Evolutionary conservation across 2,113 vertebrate genomes (phyloP), one percentile per base, ranked within the genome.

Genomic region (Myrmecophaga tridactyla): DNA sequence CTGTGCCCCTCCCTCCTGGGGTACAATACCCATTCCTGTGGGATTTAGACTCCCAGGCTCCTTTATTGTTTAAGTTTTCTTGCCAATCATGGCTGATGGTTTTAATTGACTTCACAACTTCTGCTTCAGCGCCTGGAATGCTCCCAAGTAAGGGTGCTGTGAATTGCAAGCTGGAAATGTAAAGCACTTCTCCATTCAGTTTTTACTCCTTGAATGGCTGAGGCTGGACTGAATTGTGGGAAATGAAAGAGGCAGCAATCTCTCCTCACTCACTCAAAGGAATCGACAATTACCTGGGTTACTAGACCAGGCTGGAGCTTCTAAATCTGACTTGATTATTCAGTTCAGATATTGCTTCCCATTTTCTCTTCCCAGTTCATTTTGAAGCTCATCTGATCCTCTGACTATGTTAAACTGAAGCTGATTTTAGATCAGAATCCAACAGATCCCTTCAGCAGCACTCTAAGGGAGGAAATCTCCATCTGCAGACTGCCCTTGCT

Each of bases 391-490:
- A 23, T 36, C 65, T 85, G 82, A 70, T 23, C 29, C 36, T 72
- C 29, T 75, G 77, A n/a, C 43, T 56, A 0, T 18, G 25, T 34
- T 67, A 56, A 72, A 70, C 15, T 89, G 39, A 53, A 51, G 43
- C 48, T 41, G 62, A 70, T 65, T 96, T 93, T 67, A 88, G 84
- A 86, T 70, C n/a, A 76, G 48, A 94, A 93, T 89, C 62, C 65
- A 90, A n/a, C 4, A 31, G 51, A 41, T 85, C 62, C 65, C 86
- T 92, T 69, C 95, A 89, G 73, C 34, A 63, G 31, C 3, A 34
- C 51, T 78, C 58, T 69, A 4, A 76, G 58, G 90, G 58, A 87
- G 86, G 91, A 84, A 41, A 72, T 90, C 67, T 80, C 77, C 62
- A 29, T 60, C 63, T 91, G 67, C 58, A 92, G 75, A 56, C 46